Evolutionary conservation across 1,140 invertebrate species (phyloP), one percentile per base, ranked within the genome.

Genomic region (Thaumetopoea pityocampa): DNA sequence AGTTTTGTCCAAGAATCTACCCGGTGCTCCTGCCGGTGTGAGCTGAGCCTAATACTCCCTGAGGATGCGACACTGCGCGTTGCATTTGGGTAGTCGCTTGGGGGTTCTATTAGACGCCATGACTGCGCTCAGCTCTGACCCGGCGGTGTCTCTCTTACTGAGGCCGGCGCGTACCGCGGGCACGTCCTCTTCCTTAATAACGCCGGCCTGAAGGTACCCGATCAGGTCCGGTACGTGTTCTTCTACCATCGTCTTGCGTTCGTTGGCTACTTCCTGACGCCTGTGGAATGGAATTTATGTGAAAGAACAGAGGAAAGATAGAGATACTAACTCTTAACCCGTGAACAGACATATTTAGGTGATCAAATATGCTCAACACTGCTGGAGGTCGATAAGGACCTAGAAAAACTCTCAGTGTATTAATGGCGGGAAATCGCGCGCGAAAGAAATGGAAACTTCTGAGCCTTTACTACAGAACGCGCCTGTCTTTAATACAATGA

Each of bases 131-230:
- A 60, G 46, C 2, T 61, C 32, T 2, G 14, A 4, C 1, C 41
- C 19, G 0, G 56, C 23, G 0, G 42, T 4, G 0, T 28, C 27
- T 3, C 43, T 22, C 2, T 20, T 15, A 2, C 24, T 24, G 1
- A 48, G 48, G 0, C 53, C 60, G 1, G 8, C 19, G 2, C 27
- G 8, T 0, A 62, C 40, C 1, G 35, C 38, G 1, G 44, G 34
- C 37, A 70, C 10, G 43, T 73, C 73, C 0, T 28, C 22, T 0
- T 8, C 28, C 4, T 20, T 12, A 0, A 80, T 4, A 3, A 67
- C 64, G 1, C 68, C 76, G 0, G 72, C 44, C 29, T 73, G 68
- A 2, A 80, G 22, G 43, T 68, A 74, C 4, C 76, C 76, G 0
- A 76, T 32, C 5, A 76, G 24, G 0, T 49, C 48, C 0, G 76